Conservation (phyloP, 2,888 invertebrate genomes). For the Gryllus longicercus region DNA sequence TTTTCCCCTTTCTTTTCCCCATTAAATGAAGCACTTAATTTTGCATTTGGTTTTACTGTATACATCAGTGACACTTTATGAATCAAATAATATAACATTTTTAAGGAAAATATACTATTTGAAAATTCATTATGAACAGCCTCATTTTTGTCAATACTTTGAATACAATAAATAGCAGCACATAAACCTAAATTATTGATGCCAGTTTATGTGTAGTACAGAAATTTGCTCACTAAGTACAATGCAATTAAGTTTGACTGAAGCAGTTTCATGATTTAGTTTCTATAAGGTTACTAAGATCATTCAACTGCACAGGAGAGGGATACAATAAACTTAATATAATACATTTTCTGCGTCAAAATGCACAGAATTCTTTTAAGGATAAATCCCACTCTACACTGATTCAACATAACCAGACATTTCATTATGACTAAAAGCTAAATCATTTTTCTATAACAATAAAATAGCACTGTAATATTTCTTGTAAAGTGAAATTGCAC, state of each 20-base stretch:
- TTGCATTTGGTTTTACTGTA: conserved; percentile 11
- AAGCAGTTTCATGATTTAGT: neutral
- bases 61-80: neutral
- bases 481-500: conserved; percentile 19
- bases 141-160: neutral
- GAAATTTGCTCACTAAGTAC: conserved; percentile 5
- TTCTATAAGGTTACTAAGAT: neutral
- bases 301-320: neutral
- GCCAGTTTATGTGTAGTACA: neutral
- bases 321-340: neutral
- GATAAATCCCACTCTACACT: neutral
- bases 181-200: neutral
- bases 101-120: neutral
- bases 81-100: neutral
- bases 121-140: neutral
- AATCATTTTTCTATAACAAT: conserved; percentile 1
- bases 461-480: conserved; percentile 12
- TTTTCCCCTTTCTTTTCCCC: too few relatives aligned
- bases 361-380: neutral
- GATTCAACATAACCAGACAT: neutral
- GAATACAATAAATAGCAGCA: conserved; percentile 1
- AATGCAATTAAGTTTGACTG: conserved; percentile 1
- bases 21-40: neutral
- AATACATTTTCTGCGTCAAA: neutral
- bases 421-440: neutral